A percentile compares a stretch with the other conserved stretches of the same genome.
These are phyloP conservation scores for Gambelia wislizenii DNA, from an alignment of 2,797 vertebrate species.

Conservation along the genomic window DNA sequence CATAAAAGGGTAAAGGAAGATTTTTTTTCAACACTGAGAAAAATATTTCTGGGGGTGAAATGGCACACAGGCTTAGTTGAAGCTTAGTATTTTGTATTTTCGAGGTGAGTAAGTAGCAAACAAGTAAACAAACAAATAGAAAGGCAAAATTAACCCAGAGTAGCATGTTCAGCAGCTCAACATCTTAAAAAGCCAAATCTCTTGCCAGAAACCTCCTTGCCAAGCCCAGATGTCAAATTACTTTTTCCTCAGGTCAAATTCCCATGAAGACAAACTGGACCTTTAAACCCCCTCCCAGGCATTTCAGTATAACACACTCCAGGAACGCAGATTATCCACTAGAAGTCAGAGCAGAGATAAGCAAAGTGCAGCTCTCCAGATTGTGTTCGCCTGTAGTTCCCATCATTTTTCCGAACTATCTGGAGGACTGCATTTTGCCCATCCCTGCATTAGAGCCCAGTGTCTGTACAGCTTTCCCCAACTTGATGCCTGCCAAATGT, in stretches of 20 bases:
- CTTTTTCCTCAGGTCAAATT: neutral
- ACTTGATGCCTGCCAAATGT: too few relatives aligned
- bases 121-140: neutral
- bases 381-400: too few relatives aligned
- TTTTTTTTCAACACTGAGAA: neutral
- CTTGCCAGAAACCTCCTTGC: neutral
- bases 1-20: neutral
- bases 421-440: neutral
- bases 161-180: neutral
- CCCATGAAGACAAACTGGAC: neutral
- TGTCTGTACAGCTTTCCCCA: too few relatives aligned
- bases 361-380: too few relatives aligned
- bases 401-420: too few relatives aligned
- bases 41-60: neutral
- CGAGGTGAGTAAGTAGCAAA: neutral
- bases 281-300: neutral
- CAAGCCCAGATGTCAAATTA: neutral
- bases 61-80: neutral
- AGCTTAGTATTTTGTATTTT: neutral
- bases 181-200: neutral
- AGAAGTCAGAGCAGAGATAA: neutral
- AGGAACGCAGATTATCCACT: neutral
- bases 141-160: neutral
- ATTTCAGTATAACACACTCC: neutral
- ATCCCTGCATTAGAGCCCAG: neutral